phyloP scores from a whole-genome alignment of 2,797 vertebrate species.

The Etheostoma nigrum region DNA sequence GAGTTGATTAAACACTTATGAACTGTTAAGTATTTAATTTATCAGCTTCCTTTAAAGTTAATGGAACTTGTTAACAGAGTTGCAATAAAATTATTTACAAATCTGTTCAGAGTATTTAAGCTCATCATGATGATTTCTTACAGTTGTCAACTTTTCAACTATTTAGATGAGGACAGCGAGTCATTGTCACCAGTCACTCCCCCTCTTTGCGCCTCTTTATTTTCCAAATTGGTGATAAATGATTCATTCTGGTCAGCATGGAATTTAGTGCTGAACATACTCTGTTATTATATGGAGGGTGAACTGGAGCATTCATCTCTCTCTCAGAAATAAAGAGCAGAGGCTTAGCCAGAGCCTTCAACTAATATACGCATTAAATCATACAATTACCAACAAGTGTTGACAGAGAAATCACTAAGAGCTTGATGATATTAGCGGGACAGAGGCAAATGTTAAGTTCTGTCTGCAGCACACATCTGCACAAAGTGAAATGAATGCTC shows the following conservation, averaged over 20 bases:
- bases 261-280: constrained; percentile 19
- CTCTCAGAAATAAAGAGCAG: constrained; percentile 28
- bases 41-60: constrained; percentile 14
- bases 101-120: constrained; percentile 3
- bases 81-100: constrained; percentile 23
- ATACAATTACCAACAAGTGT: constrained; percentile 30
- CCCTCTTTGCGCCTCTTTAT: neutral
- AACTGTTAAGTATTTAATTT: neutral
- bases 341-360: constrained; percentile 7
- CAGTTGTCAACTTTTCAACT: constrained; percentile 40
- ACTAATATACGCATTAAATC: constrained; percentile 4
- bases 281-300: constrained; percentile 9
- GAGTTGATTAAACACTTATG: constrained; percentile 3
- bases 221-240: constrained; percentile 30
- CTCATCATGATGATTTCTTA: constrained; percentile 31
- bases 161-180: constrained; percentile 32
- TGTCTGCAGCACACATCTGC: constrained; percentile 11
- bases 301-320: constrained; percentile 14
- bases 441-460: constrained; percentile 7
- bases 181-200: constrained; percentile 20
- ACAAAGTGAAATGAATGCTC: neutral
- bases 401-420: constrained; percentile 32
- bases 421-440: constrained; percentile 12
- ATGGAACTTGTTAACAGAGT: constrained; percentile 8
- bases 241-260: constrained; percentile 2